Base-by-base conservation (phyloP, 2,113 vertebrate species). In the Pangasianodon gigas region DNA sequence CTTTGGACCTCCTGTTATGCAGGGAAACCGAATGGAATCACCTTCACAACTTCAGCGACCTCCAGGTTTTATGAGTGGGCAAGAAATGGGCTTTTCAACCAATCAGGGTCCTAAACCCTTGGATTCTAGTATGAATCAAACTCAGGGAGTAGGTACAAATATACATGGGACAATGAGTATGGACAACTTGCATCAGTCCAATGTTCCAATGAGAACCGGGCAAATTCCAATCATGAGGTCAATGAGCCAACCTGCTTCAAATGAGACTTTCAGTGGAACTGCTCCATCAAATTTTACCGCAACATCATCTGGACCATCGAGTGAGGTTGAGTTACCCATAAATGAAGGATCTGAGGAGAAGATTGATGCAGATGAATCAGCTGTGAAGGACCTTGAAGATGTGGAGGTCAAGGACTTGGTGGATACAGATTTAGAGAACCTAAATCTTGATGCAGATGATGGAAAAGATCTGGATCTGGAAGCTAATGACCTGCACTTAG, bases 381-480 rank as follows among this genome's bases (percentile, higher is more conserved):
- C 97, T 13, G 98, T 98, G n/a, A 99, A 99, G 94, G 98, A 99
- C 84, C 93, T 99, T 58, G 96, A 96, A 91, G 98, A 99, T 77
- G 98, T 99, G 90, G 98, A 99, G 93, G 98, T 99, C 89, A 99
- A 99, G 92, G 98, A 99, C 90, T 96, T 99, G 89, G 98, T 98
- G 13, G 98, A 99, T 93, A 97, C 97, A 13, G 97, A 98, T 92
- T 94, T 98, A 89, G 97, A 99, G 91, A 99, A 98, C 94, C 93
- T 99, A 90, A 99, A 99, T 94, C 94, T 99, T 3, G 98, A 99
- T 89, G 92, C 97, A 51, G 98, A 99, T 46, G 98, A 99, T 94
- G 97, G 97, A 24, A 99, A 99, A 94, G 98, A 99, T 71, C 88
- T 99, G 51, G 98, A 99, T 93, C 94, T 99, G 88, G 98, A 99